A percentile compares a stretch with the other conserved stretches of the same genome.
phyloP scores from a whole-genome alignment of 2,888 invertebrate genomes.

The Pasiphila rectangulata region DNA sequence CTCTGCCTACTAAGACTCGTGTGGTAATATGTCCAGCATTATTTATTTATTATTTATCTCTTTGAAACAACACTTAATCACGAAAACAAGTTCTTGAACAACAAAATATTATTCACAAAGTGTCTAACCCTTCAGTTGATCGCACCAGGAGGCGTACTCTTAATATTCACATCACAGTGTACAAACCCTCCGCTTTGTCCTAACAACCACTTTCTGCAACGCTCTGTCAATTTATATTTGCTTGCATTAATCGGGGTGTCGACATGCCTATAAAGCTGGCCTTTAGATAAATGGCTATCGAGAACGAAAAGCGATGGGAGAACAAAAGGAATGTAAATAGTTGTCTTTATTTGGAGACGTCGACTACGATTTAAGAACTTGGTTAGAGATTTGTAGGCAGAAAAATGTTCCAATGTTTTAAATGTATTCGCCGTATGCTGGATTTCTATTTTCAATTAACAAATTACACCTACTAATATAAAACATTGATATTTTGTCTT shows the following conservation, averaged over 20 bases:
- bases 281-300: conserved; percentile 7
- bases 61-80: too few species aligned
- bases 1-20: too few species aligned
- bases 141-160: conserved; percentile 40
- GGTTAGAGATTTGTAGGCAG: too few species aligned
- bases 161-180: conserved; percentile 72
- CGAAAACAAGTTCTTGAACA: conserved; percentile 3
- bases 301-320: background rate
- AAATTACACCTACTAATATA: too few species aligned
- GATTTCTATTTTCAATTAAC: background rate
- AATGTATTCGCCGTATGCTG: background rate
- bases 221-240: conserved; percentile 76
- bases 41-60: too few species aligned
- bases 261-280: conserved; percentile 39
- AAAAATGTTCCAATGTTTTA: too few species aligned
- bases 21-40: too few species aligned
- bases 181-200: conserved; percentile 55
- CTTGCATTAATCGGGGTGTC: conserved; percentile 64
- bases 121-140: conserved; percentile 43
- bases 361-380: too few species aligned
- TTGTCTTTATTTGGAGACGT: too few species aligned
- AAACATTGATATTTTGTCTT: too few species aligned
- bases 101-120: conserved; percentile 33
- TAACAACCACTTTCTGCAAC: conserved; percentile 72
- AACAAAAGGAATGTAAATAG: background rate